A percentile compares a stretch with the other conserved stretches of the same genome.
Conservation (phyloP, 2,888 invertebrate species). For the Protonemura montana region DNA sequence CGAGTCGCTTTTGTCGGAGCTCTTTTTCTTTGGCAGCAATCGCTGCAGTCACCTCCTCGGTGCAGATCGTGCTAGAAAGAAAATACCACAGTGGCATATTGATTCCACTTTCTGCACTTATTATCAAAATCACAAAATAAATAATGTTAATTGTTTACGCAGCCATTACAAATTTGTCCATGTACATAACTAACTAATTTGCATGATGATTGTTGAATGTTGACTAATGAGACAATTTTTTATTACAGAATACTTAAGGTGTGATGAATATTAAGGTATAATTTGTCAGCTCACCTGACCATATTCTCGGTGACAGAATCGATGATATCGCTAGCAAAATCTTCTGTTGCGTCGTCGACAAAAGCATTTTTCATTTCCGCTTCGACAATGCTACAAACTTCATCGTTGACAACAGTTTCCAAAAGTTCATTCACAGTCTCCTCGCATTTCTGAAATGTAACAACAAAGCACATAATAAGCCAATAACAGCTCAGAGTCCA, state of each 20-base stretch:
- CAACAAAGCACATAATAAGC: neutral
- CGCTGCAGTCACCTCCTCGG: neutral
- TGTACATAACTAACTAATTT: too few species aligned
- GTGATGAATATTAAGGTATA: neutral
- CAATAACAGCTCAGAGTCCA: neutral
- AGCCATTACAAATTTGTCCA: too few species aligned
- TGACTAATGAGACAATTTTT: too few species aligned
- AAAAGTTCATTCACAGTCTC: neutral
- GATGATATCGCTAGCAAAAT: neutral
- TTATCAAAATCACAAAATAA: neutral
- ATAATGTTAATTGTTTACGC: too few species aligned
- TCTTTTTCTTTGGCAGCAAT: neutral
- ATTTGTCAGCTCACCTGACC: conserved; percentile 8
- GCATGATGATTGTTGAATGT: too few species aligned
- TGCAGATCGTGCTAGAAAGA: neutral
- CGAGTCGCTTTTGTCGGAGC: neutral
- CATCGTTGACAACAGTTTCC: neutral
- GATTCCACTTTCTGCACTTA: neutral
- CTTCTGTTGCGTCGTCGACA: neutral
- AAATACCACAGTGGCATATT: neutral
- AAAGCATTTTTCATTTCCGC: conserved; percentile 25
- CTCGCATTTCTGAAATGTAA: neutral
- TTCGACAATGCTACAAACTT: neutral
- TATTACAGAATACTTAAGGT: too few species aligned
- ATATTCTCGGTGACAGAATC: neutral